Evolutionary conservation across 2,113 vertebrate genomes (phyloP), one percentile per base, ranked within the genome.

Genomic region (Aldabrachelys gigantea): DNA sequence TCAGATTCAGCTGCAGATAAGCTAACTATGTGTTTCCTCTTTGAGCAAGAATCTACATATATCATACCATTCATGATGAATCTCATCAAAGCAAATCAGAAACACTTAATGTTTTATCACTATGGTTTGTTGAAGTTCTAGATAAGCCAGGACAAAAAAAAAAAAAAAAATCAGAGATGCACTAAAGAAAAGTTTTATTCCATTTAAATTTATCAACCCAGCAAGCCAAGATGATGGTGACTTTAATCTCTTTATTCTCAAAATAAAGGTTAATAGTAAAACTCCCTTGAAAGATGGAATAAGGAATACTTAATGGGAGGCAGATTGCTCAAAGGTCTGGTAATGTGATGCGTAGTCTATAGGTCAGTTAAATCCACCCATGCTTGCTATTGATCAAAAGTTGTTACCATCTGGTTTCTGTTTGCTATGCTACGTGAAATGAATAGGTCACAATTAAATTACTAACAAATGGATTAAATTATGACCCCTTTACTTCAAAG

Each of bases 141-240:
- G 91, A 92, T 94, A 89, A 93, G 44, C 8, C 62, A 88, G 82
- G 75, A 78, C 2, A 27, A 81, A 57, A 85, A 93, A 49, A 49
- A 65, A 7, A 7, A 49, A 79, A 57, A 84, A 92, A 53, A 44
- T 92, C 31, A 88, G 89, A 82, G 21, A 17, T 19, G 82, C 50
- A 41, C n/a, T 91, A 91, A 88, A 96, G 17, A 14, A 87, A 82
- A 80, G 54, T 38, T 92, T 85, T 35, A 62, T 91, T 97, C 13
- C 85, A 1, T 93, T 91, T 93, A 54, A 87, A 82, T 93, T 79
- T 84, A 88, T 10, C 22, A 11, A 78, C 75, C 65, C 56, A 57
- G 52, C 83, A 89, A 93, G 83, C 76, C 82, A 82, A 49, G 24
- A 41, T 22, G 76, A 72, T 35, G 69, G 10, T 13, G 76, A 57